Conservation (phyloP, 2,888 invertebrate genomes). For the Stenodema calcarata region DNA sequence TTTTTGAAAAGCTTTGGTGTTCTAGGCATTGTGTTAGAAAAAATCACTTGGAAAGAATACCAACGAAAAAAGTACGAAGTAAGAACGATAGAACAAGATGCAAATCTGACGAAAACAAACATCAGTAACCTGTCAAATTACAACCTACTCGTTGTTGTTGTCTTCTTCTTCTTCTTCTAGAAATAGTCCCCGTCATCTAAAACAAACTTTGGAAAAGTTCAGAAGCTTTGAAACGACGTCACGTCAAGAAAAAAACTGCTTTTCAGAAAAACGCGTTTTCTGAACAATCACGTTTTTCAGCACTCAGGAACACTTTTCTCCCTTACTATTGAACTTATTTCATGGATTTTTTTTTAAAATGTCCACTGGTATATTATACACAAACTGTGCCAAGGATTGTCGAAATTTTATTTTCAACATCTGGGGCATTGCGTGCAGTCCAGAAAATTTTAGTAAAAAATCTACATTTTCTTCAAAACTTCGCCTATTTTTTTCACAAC, state of each 20-base stretch:
- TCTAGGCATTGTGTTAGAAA: conserved; percentile 4
- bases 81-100: background rate
- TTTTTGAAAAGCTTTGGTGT: background rate
- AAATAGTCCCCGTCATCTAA: background rate
- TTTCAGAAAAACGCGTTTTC: background rate
- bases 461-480: too few relatives aligned
- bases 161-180: background rate
- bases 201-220: background rate
- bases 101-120: background rate
- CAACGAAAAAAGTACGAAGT: background rate
- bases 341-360: too few relatives aligned
- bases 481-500: too few relatives aligned
- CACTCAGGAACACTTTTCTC: too few relatives aligned
- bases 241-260: background rate
- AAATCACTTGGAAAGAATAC: conserved; percentile 18
- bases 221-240: background rate
- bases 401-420: too few relatives aligned
- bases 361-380: too few relatives aligned
- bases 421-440: too few relatives aligned
- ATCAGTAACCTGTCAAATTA: background rate
- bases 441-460: too few relatives aligned
- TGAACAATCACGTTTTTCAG: too few relatives aligned
- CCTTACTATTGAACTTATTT: too few relatives aligned
- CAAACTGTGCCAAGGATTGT: too few relatives aligned
- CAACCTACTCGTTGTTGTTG: background rate